Conservation (phyloP, 2,113 vertebrate genomes). For the Lepisosteus oculatus region DNA sequence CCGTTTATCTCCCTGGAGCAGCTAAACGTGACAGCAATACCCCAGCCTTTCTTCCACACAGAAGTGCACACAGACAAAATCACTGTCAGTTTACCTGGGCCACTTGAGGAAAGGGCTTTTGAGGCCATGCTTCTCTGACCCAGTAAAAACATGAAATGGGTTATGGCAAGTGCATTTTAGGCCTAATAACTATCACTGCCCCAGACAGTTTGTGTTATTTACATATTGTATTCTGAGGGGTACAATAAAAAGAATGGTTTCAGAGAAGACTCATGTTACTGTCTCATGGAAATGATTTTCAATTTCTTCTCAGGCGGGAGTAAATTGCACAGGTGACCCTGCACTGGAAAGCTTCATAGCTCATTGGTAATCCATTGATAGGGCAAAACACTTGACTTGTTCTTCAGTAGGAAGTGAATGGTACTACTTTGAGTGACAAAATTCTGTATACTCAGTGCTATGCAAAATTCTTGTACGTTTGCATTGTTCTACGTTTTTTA, state of each 20-base stretch:
- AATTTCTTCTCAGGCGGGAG: not conserved
- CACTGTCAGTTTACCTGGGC: not conserved
- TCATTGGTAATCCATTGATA: slow-evolving; percentile 9
- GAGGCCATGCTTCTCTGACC: not conserved
- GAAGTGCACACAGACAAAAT: not conserved
- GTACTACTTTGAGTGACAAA: not conserved
- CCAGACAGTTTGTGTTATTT: too few relatives aligned
- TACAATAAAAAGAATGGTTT: too few relatives aligned
- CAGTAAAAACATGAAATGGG: too few relatives aligned
- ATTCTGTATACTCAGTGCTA: not conserved
- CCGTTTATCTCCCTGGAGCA: not conserved
- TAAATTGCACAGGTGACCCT: slow-evolving; percentile 4
- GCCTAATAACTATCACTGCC: too few relatives aligned
- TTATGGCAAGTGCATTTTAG: too few relatives aligned
- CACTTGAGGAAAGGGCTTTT: not conserved
- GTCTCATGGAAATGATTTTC: slow-evolving; percentile 7
- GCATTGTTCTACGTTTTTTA: too few relatives aligned
- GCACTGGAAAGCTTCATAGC: not conserved
- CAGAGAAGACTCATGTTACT: not conserved
- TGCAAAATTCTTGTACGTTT: too few relatives aligned
- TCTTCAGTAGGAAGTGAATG: not conserved
- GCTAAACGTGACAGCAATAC: not conserved
- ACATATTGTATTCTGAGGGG: too few relatives aligned
- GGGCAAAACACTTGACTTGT: not conserved
- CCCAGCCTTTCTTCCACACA: not conserved